These are phyloP conservation scores for Coptodon bakossiorum DNA, from an alignment of 2,113 vertebrate species.

Conservation along the genomic window DNA sequence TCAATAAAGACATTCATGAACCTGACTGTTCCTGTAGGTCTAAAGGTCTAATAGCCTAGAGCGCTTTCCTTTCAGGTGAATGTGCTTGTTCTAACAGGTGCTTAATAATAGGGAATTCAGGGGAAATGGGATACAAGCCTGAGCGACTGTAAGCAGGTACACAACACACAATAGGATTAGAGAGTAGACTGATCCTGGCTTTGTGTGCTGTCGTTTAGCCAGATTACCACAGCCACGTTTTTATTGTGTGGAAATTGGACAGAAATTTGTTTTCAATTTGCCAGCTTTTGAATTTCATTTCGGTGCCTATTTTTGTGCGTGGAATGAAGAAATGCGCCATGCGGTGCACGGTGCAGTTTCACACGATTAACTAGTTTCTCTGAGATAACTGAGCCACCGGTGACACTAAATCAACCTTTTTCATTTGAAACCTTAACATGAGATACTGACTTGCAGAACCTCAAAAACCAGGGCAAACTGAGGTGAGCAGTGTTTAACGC, in stretches of 20 bases:
- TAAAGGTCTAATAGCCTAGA: constrained; percentile 37
- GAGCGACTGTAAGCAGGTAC: constrained; percentile 60
- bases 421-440: not conserved
- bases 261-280: constrained; percentile 63
- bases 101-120: constrained; percentile 53
- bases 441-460: not conserved
- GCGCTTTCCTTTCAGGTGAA: constrained; percentile 56
- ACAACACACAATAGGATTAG: constrained; percentile 58
- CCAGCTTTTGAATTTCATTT: constrained; percentile 37
- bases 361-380: constrained; percentile 37
- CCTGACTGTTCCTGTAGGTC: not conserved
- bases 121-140: constrained; percentile 38
- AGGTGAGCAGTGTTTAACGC: not conserved
- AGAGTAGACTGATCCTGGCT: constrained; percentile 56
- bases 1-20: constrained; percentile 41
- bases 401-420: constrained; percentile 16
- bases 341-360: constrained; percentile 4
- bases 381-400: not conserved
- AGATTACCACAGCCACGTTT: constrained; percentile 53
- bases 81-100: constrained; percentile 62
- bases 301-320: not conserved
- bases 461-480: not conserved
- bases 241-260: constrained; percentile 60
- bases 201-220: constrained; percentile 51
- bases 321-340: not conserved